Evolutionary conservation across 2,888 invertebrate genomes (phyloP), one percentile per base, ranked within the genome.

Genomic region (Sphaeridia pumilis): DNA sequence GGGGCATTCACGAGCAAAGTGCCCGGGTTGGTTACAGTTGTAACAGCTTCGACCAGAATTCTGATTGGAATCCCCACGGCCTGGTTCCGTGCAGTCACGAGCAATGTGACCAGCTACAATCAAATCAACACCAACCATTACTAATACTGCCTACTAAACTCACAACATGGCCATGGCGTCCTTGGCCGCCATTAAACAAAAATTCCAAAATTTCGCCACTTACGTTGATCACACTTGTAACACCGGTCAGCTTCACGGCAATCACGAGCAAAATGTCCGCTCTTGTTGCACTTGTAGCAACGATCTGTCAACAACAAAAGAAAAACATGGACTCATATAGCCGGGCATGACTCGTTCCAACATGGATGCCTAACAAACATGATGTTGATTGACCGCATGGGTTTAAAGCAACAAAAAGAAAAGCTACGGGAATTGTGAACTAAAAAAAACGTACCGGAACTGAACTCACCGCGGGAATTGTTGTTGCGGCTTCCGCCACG

Each of bases 1-100:
- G 38, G 70, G 68, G 27, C 53, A 53, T 26, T 53, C 53, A n/a
- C 53, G 47, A 27, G 53, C 53, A 43, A 53, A 53, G 31, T 53
- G 53, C 17, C 53, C 53, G n/a, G 53, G 34, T 34, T 53, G 48
- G 48, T 53, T 47, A 22, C 53, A 53, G 47, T 49, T 47, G 42
- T 53, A 53, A 21, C 53, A 53, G 26, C 46, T 46, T 24, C 35
- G 31, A 46, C 31, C 31, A 20, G 46, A 46, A 38, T 20, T 12
- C 17, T 20, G 36, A 14, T 46, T 24, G 21, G 38, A 42, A 20
- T 46, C 51, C 22, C 44, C 51, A 4, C 51, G 45, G 14, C 47
- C 52, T 21, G 46, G 17, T 22, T 46, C 46, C 14, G 38, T 46
- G 36, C 52, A 52, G 36, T 52, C 52, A 12, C 52, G 46, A 38